phyloP scores from a whole-genome alignment of 2,888 invertebrate genomes.

The Drosophila fungiperda region DNA sequence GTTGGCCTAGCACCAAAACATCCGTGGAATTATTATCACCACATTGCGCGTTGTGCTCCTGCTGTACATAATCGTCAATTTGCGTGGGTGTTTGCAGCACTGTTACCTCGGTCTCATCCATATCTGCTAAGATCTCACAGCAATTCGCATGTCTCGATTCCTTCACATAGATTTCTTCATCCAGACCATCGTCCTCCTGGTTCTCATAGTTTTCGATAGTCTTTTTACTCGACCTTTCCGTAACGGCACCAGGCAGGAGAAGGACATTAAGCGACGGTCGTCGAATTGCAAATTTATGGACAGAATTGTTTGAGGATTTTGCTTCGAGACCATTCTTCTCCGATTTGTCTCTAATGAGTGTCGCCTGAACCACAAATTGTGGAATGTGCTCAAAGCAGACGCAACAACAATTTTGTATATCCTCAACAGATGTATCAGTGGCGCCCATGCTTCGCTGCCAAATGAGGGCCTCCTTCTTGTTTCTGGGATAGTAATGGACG shows the following conservation, averaged over 20 bases:
- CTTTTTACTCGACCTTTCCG: conserved; percentile 10
- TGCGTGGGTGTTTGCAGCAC: conserved; percentile 43
- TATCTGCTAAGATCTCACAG: conserved; percentile 42
- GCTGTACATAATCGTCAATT: conserved; percentile 26
- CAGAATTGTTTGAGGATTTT: too few species aligned
- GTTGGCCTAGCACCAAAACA: conserved; percentile 57
- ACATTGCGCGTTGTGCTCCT: conserved; percentile 22
- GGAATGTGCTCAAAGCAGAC: conserved; percentile 69
- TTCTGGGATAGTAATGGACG: conserved; percentile 56
- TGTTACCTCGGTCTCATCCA: conserved; percentile 55
- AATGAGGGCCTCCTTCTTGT: conserved; percentile 59
- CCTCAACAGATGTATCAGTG: conserved; percentile 32
- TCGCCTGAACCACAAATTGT: conserved; percentile 54
- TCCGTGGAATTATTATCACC: conserved; percentile 54
- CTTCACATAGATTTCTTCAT: conserved; percentile 58
- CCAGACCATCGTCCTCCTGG: conserved; percentile 14
- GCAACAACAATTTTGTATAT: conserved; percentile 54
- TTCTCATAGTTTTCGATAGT: too few species aligned
- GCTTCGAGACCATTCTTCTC: background rate
- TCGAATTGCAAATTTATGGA: background rate
- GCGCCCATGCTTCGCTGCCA: conserved; percentile 69
- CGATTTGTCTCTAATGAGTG: background rate
- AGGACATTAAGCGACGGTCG: conserved; percentile 54
- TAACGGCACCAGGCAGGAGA: conserved; percentile 55
- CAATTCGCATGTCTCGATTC: conserved; percentile 54